Evolutionary conservation across 2,888 invertebrate species (phyloP).

Genomic region (Apamea epomidion): DNA sequence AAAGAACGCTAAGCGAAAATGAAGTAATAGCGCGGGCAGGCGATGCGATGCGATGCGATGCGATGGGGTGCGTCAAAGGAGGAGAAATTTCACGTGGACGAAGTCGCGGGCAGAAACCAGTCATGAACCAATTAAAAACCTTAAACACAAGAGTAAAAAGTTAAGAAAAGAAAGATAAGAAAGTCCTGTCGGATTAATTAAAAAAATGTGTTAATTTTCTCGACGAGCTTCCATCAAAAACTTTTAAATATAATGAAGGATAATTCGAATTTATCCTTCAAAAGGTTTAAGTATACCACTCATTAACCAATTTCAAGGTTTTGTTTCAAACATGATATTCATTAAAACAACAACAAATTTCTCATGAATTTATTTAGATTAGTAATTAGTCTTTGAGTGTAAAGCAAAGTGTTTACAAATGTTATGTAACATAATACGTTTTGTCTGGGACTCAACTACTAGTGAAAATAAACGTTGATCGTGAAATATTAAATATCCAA

Average conservation of each 20-base stretch:
- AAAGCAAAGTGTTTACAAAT: conserved; percentile 2
- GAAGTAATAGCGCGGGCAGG: too few species aligned
- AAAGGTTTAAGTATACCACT: conserved; percentile 41
- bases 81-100: too few species aligned
- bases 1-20: too few species aligned
- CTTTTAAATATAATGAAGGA: conserved; percentile 46
- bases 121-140: neutral
- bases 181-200: conserved; percentile 12
- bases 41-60: too few species aligned
- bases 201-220: conserved; percentile 53
- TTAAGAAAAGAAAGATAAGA: too few species aligned
- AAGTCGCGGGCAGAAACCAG: too few species aligned
- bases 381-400: conserved; percentile 15
- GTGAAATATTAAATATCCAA: conserved; percentile 44
- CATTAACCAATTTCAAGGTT: conserved; percentile 40
- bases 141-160: neutral
- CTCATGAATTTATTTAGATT: conserved; percentile 9
- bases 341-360: conserved; percentile 31
- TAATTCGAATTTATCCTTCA: conserved; percentile 39
- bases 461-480: conserved; percentile 12
- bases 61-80: too few species aligned
- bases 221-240: conserved; percentile 41
- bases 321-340: conserved; percentile 52
- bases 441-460: conserved; percentile 29
- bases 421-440: conserved; percentile 21